Evolutionary conservation across 2,797 vertebrate genomes (phyloP), one percentile per base, ranked within the genome.

Genomic region (Tapirus indicus): DNA sequence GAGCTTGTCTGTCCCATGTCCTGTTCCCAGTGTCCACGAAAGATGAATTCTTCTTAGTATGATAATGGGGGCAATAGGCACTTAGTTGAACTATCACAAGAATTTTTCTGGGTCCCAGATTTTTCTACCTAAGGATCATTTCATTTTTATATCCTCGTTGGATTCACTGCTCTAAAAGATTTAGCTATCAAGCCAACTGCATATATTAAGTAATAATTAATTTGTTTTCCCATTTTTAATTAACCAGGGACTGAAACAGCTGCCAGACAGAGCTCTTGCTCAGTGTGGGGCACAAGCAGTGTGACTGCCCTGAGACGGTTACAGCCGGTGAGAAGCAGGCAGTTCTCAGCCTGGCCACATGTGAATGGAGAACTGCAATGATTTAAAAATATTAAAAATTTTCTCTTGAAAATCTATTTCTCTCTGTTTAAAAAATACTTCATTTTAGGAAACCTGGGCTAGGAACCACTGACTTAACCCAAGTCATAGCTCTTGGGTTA

Each of bases 141-240:
- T 97, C 32, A 69, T 83, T 87, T 91, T 93, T 79, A 69, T 91
- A 68, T 84, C 12, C 38, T 79, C 49, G 78, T 32, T 86, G 60
- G 62, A 94, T 83, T 95, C 66, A 69, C 64, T 96, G 32, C 91
- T 75, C 52, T 79, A 44, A 93, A 94, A 89, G n/a, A 84, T 5
- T 88, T 96, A 62, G 27, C 66, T 94, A 72, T 93, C 69, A 91
- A 75, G 60, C 47, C 74, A 96, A 78, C 74, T 88, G 89, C 74
- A 94, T 97, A 97, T 96, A 90, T 92, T 97, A 96, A 96, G 92
- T 79, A 96, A 89, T 94, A 94, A 94, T 97, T 98, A 97, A 82
- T 97, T 94, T 97, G 91, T 94, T 97, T 97, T 94, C 54, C 58
- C 54, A 80, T 66, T 97, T 97, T 97, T 95, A 96, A 97, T 98